Conservation (phyloP, 2,888 invertebrate species). For the Mesochorus sp. region DNA sequence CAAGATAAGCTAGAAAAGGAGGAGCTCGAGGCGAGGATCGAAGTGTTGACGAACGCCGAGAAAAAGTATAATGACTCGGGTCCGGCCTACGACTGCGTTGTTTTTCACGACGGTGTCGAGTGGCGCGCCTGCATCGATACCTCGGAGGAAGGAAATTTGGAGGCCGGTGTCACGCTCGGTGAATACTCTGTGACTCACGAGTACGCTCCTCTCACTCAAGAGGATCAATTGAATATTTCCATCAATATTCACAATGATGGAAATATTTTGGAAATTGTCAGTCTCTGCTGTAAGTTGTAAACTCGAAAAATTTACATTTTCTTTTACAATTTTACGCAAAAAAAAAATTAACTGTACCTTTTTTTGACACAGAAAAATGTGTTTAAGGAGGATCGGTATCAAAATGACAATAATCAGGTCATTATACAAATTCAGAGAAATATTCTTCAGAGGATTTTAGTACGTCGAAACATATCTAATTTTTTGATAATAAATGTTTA, state of each 20-base stretch:
- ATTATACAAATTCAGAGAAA: no score
- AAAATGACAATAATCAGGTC: no score
- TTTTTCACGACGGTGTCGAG: slow-evolving; percentile 95
- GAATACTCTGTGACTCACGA: slow-evolving; percentile 92
- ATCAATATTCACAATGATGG: slow-evolving; percentile 96
- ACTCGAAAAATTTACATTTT: no score
- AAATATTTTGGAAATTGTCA: slow-evolving; percentile 94
- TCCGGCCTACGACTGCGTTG: slow-evolving; percentile 95
- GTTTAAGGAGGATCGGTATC: no score
- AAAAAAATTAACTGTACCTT: no score
- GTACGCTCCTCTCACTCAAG: slow-evolving; percentile 88
- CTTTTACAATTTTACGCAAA: no score
- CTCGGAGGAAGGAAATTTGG: slow-evolving; percentile 91
- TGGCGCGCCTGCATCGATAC: slow-evolving; percentile 96
- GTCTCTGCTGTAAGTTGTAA: slow-evolving; percentile 96
- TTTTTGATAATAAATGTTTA: no score
- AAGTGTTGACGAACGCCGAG: slow-evolving; percentile 91
- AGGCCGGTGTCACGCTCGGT: slow-evolving; percentile 89
- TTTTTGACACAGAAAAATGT: no score
- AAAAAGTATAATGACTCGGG: slow-evolving; percentile 95
- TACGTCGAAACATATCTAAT: no score
- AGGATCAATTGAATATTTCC: slow-evolving; percentile 93
- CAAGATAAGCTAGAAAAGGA: slow-evolving; percentile 93
- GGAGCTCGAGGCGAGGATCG: slow-evolving; percentile 93
- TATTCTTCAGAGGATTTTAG: no score